phyloP scores from a whole-genome alignment of 2,797 vertebrate species.

The Crocidura indochinensis region DNA sequence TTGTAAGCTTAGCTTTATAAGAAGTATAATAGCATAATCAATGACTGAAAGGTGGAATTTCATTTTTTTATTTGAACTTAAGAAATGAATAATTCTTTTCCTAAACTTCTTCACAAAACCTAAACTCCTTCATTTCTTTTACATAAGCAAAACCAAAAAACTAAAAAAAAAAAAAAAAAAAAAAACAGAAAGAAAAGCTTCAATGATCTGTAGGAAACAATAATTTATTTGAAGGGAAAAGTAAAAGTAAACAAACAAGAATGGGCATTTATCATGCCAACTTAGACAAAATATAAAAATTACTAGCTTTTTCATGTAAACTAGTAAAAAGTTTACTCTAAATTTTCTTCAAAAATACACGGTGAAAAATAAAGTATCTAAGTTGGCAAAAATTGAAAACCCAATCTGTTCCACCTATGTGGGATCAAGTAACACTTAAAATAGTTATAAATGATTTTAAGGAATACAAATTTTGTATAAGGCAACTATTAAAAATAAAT shows the following conservation, averaged over 20 bases:
- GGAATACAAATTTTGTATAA: not conserved
- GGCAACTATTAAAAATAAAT: not conserved
- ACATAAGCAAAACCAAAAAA: not conserved
- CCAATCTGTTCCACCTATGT: conserved; percentile 1
- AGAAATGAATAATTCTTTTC: conserved; percentile 10
- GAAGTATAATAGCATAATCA: conserved; percentile 25
- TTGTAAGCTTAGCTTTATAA: not conserved
- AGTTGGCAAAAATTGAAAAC: not conserved
- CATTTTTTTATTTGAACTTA: conserved; percentile 37
- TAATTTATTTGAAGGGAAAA: not conserved
- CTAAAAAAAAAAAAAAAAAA: not conserved
- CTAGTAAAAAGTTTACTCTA: not conserved
- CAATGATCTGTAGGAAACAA: not conserved
- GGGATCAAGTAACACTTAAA: not conserved
- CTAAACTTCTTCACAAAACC: not conserved
- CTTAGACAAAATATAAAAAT: conserved; percentile 1
- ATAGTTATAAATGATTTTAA: conserved; percentile 4
- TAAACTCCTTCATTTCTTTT: too few relatives aligned
- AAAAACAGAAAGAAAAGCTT: not conserved
- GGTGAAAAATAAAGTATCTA: not conserved
- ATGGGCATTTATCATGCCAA: not conserved
- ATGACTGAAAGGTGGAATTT: conserved; percentile 1
- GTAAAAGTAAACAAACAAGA: conserved; percentile 20
- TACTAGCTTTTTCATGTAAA: not conserved
- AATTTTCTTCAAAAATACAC: conserved; percentile 38